Evolutionary conservation across 2,888 invertebrate genomes (phyloP).

Genomic region (Ischnus inquisitorius): DNA sequence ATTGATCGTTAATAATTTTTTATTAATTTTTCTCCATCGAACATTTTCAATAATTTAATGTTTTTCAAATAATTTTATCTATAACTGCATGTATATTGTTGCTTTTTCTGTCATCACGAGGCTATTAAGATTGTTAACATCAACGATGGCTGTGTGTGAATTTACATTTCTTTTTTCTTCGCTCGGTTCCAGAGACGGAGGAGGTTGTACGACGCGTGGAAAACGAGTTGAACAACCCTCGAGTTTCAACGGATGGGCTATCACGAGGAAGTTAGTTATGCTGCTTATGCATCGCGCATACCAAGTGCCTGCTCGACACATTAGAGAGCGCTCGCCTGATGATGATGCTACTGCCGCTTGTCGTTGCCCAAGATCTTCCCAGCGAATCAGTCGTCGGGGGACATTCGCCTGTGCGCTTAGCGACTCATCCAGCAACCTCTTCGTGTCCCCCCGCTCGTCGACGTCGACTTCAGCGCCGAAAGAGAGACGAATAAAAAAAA

Average conservation of each 20-base stretch:
- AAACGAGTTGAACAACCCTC: conserved; percentile 52
- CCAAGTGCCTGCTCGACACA: conserved; percentile 70
- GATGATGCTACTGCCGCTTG: conserved; percentile 27
- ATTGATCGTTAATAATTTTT: background rate
- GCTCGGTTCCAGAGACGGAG: background rate
- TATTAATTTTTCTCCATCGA: too few relatives aligned
- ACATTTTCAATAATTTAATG: too few relatives aligned
- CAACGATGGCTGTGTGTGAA: background rate
- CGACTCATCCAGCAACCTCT: conserved; percentile 49
- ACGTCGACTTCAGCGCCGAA: conserved; percentile 42
- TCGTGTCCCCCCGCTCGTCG: conserved; percentile 43
- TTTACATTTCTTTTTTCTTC: background rate
- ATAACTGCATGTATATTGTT: too few relatives aligned
- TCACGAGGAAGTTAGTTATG: conserved; percentile 55
- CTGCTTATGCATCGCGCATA: conserved; percentile 68
- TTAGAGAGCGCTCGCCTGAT: conserved; percentile 58
- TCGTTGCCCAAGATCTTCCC: conserved; percentile 69
- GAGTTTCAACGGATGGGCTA: conserved; percentile 47
- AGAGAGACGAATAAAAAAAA: conserved; percentile 53
- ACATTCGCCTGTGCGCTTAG: conserved; percentile 65
- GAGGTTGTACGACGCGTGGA: conserved; percentile 32
- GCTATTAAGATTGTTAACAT: background rate
- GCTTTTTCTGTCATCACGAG: background rate
- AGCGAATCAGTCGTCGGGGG: conserved; percentile 70
- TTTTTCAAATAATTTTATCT: too few relatives aligned